Evolutionary conservation across 2,888 invertebrate species (phyloP).

Genomic region (Microdon myrmicae): DNA sequence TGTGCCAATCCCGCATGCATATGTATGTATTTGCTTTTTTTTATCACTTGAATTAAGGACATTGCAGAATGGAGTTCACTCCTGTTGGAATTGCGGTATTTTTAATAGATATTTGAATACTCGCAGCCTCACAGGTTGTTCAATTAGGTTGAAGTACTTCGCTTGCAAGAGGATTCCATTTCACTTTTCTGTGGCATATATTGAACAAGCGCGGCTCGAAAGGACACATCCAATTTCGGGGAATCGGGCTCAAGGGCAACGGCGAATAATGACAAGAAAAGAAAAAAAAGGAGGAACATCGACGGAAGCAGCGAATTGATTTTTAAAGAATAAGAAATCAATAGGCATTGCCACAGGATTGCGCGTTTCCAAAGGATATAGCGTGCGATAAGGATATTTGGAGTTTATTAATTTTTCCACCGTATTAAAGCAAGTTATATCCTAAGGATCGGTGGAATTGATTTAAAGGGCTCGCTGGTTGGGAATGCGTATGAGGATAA

Average conservation of each 20-base stretch:
- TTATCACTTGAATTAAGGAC: background rate
- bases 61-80: background rate
- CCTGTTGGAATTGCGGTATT: conserved; percentile 4
- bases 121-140: background rate
- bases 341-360: conserved; percentile 9
- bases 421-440: no score
- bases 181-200: background rate
- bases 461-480: no score
- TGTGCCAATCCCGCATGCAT: background rate
- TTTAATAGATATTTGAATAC: conserved; percentile 7
- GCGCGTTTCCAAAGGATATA: conserved; percentile 14
- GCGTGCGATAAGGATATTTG: conserved; percentile 26
- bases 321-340: conserved; percentile 37
- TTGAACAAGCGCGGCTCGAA: background rate
- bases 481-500: no score
- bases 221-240: conserved; percentile 12
- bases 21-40: no score
- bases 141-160: conserved; percentile 7
- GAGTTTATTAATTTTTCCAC: conserved; percentile 5
- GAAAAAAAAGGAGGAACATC: no score
- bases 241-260: conserved; percentile 24
- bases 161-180: conserved; percentile 1
- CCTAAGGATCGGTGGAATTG: no score
- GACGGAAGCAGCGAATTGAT: conserved; percentile 27
- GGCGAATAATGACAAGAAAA: no score